Evolutionary conservation across 2,113 vertebrate species (phyloP), one percentile per base, ranked within the genome.

Genomic region (Delphinapterus leucas): DNA sequence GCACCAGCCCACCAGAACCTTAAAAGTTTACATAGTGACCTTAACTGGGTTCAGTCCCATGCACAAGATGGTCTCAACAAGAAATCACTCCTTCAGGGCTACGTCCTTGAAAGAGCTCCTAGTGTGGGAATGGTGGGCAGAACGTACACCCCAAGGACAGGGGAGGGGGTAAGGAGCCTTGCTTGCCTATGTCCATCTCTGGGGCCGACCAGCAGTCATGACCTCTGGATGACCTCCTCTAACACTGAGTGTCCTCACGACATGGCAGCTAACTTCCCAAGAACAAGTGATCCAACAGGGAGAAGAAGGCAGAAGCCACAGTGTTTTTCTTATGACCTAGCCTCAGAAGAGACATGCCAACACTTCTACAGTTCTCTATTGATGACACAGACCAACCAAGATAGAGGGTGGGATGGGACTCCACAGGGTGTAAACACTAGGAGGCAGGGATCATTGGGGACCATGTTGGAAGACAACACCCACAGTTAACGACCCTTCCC

Each of bases 131-230:
- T 9, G 1, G 36, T 41, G 71, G n/a, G 61, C n/a, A 67, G 28
- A 63, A 73, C 0, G 0, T 21, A 49, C 38, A 61, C 26, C 58
- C 23, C 15, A 60, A 49, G 38, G 67, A 67, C 0, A 0, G 9
- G 28, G 58, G 41, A 36, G 11, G 58, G 28, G 41, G 20, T 25
- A n/a, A 41, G 70, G 70, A 55, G 60, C 14, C 10, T 85, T 6
- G 13, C 26, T 4, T 33, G 60, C 44, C 70, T 25, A 15, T 15
- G 21, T 33, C 60, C 44, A 4, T 6, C n/a, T 93, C 20, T 13
- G 14, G 5, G 55, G 55, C 60, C 87, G 49, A 49, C 71, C 38
- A 33, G 58, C 21, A 41, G 44, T 67, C 9, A 25, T 5, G 61
- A 60, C 60, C 71, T 53, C 36, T 21, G 1, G 44, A 76, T 65